Evolutionary conservation across 2,113 vertebrate species (phyloP), one percentile per base, ranked within the genome.

Genomic region (Oryzias melastigma): DNA sequence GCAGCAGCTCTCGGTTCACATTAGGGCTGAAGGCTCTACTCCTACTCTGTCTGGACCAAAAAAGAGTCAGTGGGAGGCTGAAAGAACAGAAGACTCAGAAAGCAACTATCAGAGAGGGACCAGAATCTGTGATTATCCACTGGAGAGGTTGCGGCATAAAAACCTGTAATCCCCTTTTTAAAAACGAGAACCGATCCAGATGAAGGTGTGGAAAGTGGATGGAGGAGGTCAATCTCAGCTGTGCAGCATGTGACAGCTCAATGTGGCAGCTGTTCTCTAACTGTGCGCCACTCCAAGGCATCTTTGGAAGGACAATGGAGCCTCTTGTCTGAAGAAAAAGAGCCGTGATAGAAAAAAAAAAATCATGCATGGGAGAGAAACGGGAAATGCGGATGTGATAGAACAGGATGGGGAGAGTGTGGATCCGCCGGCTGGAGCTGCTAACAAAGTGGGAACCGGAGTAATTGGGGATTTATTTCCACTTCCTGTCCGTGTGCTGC

Each of bases 231-330:
- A 66, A 50, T 72, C 61, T 86, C 83, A 76, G 85, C 82, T 83
- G 75, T 83, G 73, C 61, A 73, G 83, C 88, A 89, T 91, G 90
- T 91, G 90, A 90, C 77, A 67, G 71, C 75, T 88, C 81, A 90
- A 86, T 89, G 81, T 86, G 80, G 88, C 86, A 90, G 89, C 90
- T 92, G 90, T 92, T 90, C 81, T 88, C 73, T 62, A 74, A 87
- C 68, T 75, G 78, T 65, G 75, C 77, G 70, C 80, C 82, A 82
- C 87, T 85, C 74, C 58, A 46, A 80, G 83, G 85, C 83, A 85
- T 89, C 74, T 68, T 46, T 68, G 71, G 67, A 75, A 75, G 73
- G 71, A 91, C 91, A 91, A 90, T 87, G 81, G 71, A 62, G 45
- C 60, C 80, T 85, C 76, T 89, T 92, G 89, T 92, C 70, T 80